Conservation (phyloP, 2,797 vertebrate species). For the Diglossa cyanea region DNA sequence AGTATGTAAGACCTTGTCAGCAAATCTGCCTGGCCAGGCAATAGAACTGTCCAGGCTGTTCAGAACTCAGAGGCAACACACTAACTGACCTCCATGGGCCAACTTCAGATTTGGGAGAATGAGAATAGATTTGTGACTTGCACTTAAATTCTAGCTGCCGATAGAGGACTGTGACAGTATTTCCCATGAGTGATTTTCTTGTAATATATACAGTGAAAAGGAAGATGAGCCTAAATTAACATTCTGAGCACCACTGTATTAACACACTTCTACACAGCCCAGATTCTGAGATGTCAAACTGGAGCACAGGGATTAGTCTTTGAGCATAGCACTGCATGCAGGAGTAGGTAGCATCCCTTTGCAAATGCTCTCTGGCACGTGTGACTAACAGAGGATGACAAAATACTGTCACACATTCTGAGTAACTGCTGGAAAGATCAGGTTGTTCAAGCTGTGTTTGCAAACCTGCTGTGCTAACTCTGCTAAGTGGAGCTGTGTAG, state of each 20-base stretch:
- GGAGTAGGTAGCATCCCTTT: background rate
- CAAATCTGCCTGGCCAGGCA: background rate
- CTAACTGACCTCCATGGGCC: background rate
- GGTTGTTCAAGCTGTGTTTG: fast-evolving
- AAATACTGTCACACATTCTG: background rate
- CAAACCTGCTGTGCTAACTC: background rate
- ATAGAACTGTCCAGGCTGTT: background rate
- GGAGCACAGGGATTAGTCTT: background rate
- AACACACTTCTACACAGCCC: background rate
- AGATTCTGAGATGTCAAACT: background rate
- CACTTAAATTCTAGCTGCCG: background rate
- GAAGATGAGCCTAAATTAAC: background rate
- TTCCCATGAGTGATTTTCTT: background rate
- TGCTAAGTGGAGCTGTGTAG: fast-evolving
- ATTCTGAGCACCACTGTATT: background rate
- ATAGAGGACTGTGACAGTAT: background rate
- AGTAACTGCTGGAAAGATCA: background rate
- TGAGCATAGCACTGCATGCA: fast-evolving
- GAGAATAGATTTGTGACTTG: background rate
- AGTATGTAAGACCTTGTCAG: background rate
- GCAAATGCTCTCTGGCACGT: background rate
- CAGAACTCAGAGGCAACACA: background rate
- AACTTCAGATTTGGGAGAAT: background rate
- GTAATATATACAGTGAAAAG: background rate
- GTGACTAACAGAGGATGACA: background rate